Evolutionary conservation across 1,140 invertebrate species (phyloP).

Genomic region (Drosophila hydei): DNA sequence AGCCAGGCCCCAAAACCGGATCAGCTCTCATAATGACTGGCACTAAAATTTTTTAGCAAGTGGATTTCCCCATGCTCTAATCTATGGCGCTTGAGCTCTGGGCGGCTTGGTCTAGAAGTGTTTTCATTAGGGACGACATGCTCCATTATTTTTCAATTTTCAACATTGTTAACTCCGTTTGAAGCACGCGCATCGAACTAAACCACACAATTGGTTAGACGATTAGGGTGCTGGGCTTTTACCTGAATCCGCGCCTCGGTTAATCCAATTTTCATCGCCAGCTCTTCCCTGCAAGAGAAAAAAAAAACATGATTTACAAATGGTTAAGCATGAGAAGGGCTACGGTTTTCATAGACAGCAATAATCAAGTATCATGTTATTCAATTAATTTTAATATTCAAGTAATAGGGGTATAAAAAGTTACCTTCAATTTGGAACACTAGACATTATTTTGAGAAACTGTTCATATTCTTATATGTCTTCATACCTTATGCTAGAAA

Average conservation of each 20-base stretch:
- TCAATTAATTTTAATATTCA: neutral
- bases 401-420: no score
- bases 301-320: slow-evolving; percentile 19
- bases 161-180: slow-evolving; percentile 74
- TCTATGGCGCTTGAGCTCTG: slow-evolving; percentile 5
- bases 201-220: slow-evolving; percentile 47
- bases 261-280: slow-evolving; percentile 98
- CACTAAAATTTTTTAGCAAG: slow-evolving; percentile 48
- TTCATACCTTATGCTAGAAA: no score
- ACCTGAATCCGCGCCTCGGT: slow-evolving; percentile 99
- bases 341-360: neutral
- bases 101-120: slow-evolving; percentile 3
- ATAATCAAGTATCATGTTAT: neutral
- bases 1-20: slow-evolving; percentile 31
- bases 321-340: slow-evolving; percentile 12
- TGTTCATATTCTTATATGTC: no score
- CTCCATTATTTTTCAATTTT: slow-evolving; percentile 81
- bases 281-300: slow-evolving; percentile 91
- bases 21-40: slow-evolving; percentile 55
- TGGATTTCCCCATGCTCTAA: slow-evolving; percentile 17
- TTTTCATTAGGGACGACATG: slow-evolving; percentile 76
- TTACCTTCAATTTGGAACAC: no score
- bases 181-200: slow-evolving; percentile 61
- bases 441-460: no score
- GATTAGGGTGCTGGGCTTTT: slow-evolving; percentile 64